Base-by-base conservation (phyloP, 2,888 invertebrate species). In the Hartigia nigra region DNA sequence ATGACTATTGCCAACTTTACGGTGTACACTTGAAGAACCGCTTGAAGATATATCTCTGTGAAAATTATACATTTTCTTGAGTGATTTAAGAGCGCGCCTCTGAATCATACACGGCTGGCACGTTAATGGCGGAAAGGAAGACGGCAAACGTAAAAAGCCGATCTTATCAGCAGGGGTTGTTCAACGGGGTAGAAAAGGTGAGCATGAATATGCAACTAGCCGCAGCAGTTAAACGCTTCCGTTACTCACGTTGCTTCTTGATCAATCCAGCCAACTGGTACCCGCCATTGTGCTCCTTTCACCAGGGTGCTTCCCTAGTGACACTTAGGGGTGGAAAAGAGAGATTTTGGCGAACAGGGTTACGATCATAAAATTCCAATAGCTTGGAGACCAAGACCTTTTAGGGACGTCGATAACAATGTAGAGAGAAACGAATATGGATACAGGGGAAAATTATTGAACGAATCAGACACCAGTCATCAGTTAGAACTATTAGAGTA, bases 141-240 rank as follows among this genome's bases (percentile, higher is more conserved):
- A 72, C 34, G 72, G 72, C 72, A 23, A 31, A 34, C 72, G 72
- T 72, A 72, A 72, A 82, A 84, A 80, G 74, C 81, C 81, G 88
- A 87, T 88, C 84, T 81, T 87, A 88, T 86, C 88, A 83, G 82
- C 82, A 75, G 84, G 81, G 87, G 83, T 85, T 87, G 85, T 82
- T 81, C 85, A 83, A 79, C 84, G 82, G 76, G 77, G 79, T 81
- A 78, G 81, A 84, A 84, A 86, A 85, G 86, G 84, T 84, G 84
- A 84, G 82, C 87, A 89, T 88, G 89, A 89, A 89, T 89, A 89
- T 89, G 87, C 88, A 89, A 88, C 86, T 86, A 88, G 82, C 86
- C 86, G 82, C 86, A 85, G 84, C 84, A 86, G 88, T 88, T 88
- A 88, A 88, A 87, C 87, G 86, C 85, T 86, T 85, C 84, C 86